phyloP scores from a whole-genome alignment of 2,113 vertebrate species.

The Rattus norvegicus region GRCr8 NC_086034.1:37046501-37047000 shows the following conservation, averaged over 20 bases:
- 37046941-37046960: not conserved
- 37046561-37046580: too few relatives aligned
- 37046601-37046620: too few relatives aligned
- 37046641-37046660: not conserved
- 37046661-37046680: not conserved
- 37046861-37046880: not conserved
- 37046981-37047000: not conserved
- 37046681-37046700: not conserved
- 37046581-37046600: too few relatives aligned
- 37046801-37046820: not conserved
- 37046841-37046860: not conserved
- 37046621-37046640: not conserved
- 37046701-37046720: not conserved
- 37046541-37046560: too few relatives aligned
- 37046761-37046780: not conserved
- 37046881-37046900: not conserved
- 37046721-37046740: not conserved
- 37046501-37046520: too few relatives aligned
- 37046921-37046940: not conserved
- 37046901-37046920: not conserved
- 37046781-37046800: not conserved
- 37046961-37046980: constrained; percentile 31
- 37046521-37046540: too few relatives aligned
- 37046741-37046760: not conserved
- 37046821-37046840: not conserved